These are phyloP conservation scores for Cryptoprocta ferox DNA, from an alignment of 2,797 vertebrate genomes.

Conservation along the genomic window DNA sequence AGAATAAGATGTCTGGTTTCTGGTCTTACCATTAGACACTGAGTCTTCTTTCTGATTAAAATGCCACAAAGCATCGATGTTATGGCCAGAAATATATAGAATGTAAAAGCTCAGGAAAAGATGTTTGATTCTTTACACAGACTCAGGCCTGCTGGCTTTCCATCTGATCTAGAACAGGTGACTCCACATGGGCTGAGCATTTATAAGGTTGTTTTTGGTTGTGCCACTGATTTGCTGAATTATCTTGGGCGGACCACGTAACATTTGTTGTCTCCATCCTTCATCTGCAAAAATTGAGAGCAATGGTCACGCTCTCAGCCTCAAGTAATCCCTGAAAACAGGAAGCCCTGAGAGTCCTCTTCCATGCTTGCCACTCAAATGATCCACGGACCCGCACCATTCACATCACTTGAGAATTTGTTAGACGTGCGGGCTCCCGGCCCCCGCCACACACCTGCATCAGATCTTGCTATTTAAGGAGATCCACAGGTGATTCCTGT, in stretches of 20 bases:
- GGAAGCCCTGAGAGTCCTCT: neutral
- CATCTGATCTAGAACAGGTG: neutral
- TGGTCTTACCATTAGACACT: neutral
- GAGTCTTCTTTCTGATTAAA: slow-evolving; percentile 39
- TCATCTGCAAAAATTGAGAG: neutral
- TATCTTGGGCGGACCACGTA: neutral
- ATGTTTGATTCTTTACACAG: neutral
- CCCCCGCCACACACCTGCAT: neutral
- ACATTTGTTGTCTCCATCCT: neutral
- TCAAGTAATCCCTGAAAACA: neutral
- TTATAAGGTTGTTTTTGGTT: neutral
- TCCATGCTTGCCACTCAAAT: neutral
- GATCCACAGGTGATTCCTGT: neutral
- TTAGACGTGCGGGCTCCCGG: neutral
- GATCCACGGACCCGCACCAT: neutral
- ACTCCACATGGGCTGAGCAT: neutral
- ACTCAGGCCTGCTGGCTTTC: neutral
- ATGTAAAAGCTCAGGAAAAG: neutral
- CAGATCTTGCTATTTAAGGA: neutral
- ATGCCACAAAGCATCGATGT: neutral
- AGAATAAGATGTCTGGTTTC: slow-evolving; percentile 4
- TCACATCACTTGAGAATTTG: neutral
- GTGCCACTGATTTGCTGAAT: neutral
- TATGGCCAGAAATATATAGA: neutral
- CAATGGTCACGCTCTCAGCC: neutral